Percentiles rank a stretch among this genome's conserved stretches.
Evolutionary conservation across 2,888 invertebrate species (phyloP).

Genomic region (Heliconius ismenius): DNA sequence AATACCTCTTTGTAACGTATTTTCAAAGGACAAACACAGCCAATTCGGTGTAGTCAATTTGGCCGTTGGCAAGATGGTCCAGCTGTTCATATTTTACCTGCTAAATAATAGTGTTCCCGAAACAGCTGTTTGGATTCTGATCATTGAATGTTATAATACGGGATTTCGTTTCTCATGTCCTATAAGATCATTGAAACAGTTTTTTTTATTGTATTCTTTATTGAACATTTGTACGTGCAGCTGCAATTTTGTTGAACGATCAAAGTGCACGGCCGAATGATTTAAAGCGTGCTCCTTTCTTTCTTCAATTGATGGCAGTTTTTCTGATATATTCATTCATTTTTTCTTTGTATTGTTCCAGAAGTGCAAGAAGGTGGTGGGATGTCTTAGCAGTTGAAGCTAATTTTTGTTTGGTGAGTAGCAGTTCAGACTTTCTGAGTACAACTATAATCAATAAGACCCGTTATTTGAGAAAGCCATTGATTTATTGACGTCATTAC

Average conservation of each 20-base stretch:
- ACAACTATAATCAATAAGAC: background rate
- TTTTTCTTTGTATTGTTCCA: slow-evolving; percentile 61
- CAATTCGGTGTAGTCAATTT: background rate
- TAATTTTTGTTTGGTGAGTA: slow-evolving; percentile 61
- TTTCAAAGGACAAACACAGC: background rate
- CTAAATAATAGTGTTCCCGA: slow-evolving; percentile 59
- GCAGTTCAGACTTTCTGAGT: background rate
- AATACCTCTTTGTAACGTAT: background rate
- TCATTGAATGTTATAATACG: slow-evolving; percentile 57
- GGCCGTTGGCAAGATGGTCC: slow-evolving; percentile 40
- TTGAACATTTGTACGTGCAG: slow-evolving; percentile 42
- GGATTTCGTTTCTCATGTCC: slow-evolving; percentile 57
- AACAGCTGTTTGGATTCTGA: slow-evolving; percentile 68
- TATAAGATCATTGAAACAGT: slow-evolving; percentile 45
- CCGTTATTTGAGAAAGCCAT: slow-evolving; percentile 15
- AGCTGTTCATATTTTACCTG: slow-evolving; percentile 67
- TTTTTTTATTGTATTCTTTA: slow-evolving; percentile 45
- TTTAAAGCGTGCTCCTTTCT: slow-evolving; percentile 28
- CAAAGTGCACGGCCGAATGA: slow-evolving; percentile 36
- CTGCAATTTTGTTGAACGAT: slow-evolving; percentile 43
- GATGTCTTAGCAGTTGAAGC: slow-evolving; percentile 67
- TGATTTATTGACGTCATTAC: slow-evolving; percentile 20
- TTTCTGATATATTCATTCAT: slow-evolving; percentile 40
- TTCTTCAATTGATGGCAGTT: slow-evolving; percentile 4
- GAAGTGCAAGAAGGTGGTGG: slow-evolving; percentile 71